Conservation (phyloP, 2,797 vertebrate genomes). For the Lepilemur septentrionalis region DNA sequence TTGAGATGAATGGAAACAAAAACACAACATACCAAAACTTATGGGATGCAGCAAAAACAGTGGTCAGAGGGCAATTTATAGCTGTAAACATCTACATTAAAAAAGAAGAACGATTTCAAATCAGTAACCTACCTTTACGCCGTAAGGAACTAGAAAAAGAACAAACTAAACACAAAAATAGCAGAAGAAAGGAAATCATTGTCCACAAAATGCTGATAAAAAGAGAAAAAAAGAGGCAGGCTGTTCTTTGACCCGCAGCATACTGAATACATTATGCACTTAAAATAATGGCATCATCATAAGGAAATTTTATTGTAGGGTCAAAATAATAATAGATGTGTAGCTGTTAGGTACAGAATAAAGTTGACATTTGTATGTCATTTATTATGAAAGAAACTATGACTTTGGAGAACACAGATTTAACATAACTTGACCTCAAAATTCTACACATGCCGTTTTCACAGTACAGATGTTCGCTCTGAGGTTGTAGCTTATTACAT, state of each 20-base stretch:
- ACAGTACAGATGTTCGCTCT: constrained; percentile 32
- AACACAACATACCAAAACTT: background rate
- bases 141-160: background rate
- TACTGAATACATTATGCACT: background rate
- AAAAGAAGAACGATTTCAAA: background rate
- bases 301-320: constrained; percentile 39
- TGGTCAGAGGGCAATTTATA: background rate
- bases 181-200: background rate
- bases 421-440: constrained; percentile 56
- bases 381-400: constrained; percentile 56
- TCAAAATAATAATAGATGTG: constrained; percentile 63
- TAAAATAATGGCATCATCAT: constrained; percentile 40
- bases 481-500: constrained; percentile 55
- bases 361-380: constrained; percentile 59
- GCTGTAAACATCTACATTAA: background rate
- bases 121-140: background rate
- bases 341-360: constrained; percentile 40
- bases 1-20: constrained; percentile 14
- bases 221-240: background rate
- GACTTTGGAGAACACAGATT: constrained; percentile 43
- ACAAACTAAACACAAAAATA: background rate
- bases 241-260: background rate
- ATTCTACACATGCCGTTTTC: constrained; percentile 38
- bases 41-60: background rate
- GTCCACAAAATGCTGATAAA: background rate